These are phyloP conservation scores for Chalcis sispes DNA, from an alignment of 2,888 invertebrate genomes.

Conservation along the genomic window DNA sequence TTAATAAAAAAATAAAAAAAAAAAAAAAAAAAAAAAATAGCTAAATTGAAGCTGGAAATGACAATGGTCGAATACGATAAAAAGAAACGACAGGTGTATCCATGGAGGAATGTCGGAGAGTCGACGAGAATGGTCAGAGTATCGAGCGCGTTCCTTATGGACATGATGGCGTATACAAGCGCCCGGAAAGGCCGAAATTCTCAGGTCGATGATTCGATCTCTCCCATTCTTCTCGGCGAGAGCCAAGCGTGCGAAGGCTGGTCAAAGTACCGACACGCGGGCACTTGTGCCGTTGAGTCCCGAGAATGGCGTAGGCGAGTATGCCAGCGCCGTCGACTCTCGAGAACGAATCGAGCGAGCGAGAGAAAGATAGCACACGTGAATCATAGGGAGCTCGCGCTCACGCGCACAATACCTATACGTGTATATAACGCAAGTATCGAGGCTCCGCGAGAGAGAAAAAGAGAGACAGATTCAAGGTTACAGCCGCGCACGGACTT, in stretches of 20 bases:
- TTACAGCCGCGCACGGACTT: conserved; percentile 45
- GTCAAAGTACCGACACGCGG: conserved; percentile 44
- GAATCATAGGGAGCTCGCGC: conserved; percentile 36
- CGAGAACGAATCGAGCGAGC: conserved; percentile 3
- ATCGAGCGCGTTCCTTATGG: background rate
- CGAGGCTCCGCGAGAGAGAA: conserved; percentile 9
- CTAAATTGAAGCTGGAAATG: background rate
- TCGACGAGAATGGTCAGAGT: background rate
- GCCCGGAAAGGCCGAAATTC: conserved; percentile 51
- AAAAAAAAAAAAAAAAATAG: background rate
- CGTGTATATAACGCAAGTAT: background rate
- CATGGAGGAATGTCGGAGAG: background rate
- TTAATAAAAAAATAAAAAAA: background rate
- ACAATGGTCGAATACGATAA: too few species aligned
- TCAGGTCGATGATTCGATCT: conserved; percentile 47
- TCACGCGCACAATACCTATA: background rate
- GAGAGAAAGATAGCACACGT: conserved; percentile 29
- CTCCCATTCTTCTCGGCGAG: background rate
- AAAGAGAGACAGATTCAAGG: background rate
- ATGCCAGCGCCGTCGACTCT: conserved; percentile 15
- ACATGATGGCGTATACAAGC: background rate
- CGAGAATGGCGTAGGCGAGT: conserved; percentile 54
- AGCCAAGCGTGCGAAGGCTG: conserved; percentile 1
- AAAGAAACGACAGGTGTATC: background rate
- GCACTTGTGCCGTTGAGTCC: conserved; percentile 40